phyloP scores from a whole-genome alignment of 2,797 vertebrate species.

The Malurus splendens region DNA sequence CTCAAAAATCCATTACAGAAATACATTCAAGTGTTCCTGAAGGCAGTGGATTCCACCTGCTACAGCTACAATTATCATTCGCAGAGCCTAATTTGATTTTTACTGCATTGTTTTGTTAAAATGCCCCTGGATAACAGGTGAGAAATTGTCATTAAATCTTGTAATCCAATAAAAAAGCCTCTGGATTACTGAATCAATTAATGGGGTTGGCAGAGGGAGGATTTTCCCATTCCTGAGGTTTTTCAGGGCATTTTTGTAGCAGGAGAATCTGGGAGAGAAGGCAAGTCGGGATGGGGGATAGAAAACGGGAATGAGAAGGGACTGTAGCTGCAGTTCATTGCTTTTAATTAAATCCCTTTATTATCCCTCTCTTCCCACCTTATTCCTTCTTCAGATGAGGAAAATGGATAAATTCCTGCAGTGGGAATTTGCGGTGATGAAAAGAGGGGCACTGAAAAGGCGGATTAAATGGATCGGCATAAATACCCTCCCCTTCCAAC shows the following conservation, averaged over 20 bases:
- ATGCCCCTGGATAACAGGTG: not conserved
- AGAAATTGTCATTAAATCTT: not conserved
- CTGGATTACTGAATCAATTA: not conserved
- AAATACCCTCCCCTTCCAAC: not conserved
- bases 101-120: not conserved
- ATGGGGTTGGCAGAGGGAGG: accelerated
- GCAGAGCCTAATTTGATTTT: too few relatives aligned
- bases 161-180: not conserved
- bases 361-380: not conserved
- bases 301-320: not conserved
- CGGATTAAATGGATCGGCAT: not conserved
- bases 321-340: not conserved
- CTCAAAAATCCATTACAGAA: not conserved
- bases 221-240: not conserved
- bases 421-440: not conserved
- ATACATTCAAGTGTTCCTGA: not conserved
- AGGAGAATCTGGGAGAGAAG: not conserved
- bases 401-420: not conserved
- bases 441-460: not conserved
- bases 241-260: not conserved
- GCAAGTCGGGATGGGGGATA: not conserved
- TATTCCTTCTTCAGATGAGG: not conserved
- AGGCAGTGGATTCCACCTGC: not conserved
- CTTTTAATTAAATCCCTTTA: not conserved
- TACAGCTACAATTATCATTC: not conserved